Evolutionary conservation across 2,113 vertebrate genomes (phyloP).

Genomic region (Chrysochloris asiatica): DNA sequence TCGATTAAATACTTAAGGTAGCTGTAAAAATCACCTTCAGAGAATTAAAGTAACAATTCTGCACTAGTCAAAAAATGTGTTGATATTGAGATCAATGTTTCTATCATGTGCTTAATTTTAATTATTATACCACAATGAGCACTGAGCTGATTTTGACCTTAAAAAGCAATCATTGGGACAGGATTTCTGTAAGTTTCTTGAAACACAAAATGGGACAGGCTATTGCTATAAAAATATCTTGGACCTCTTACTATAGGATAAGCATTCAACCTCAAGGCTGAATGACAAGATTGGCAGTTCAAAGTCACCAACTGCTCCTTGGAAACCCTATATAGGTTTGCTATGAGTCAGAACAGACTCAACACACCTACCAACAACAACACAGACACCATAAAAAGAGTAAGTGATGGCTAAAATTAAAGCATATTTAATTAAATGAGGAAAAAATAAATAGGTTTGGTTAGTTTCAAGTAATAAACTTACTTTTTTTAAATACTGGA

Average conservation of each 20-base stretch:
- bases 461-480: neutral
- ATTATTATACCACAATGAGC: neutral
- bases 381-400: neutral
- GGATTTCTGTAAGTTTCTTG: too few relatives aligned
- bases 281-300: too few relatives aligned
- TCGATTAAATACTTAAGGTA: slow-evolving; percentile 43
- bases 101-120: neutral
- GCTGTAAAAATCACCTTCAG: neutral
- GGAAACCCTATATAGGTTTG: too few relatives aligned
- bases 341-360: too few relatives aligned
- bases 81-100: slow-evolving; percentile 11
- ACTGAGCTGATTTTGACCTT: neutral
- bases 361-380: too few relatives aligned
- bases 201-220: too few relatives aligned
- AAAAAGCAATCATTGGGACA: neutral
- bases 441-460: neutral
- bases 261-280: too few relatives aligned
- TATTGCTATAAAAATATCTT: too few relatives aligned
- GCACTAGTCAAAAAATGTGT: slow-evolving; percentile 29
- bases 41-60: slow-evolving; percentile 49
- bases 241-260: too few relatives aligned
- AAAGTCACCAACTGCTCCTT: too few relatives aligned
- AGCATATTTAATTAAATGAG: neutral
- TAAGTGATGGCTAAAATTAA: slow-evolving; percentile 13
- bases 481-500: too few relatives aligned